Conservation (phyloP, 2,797 vertebrate species). For the Sebastes alutus region DNA sequence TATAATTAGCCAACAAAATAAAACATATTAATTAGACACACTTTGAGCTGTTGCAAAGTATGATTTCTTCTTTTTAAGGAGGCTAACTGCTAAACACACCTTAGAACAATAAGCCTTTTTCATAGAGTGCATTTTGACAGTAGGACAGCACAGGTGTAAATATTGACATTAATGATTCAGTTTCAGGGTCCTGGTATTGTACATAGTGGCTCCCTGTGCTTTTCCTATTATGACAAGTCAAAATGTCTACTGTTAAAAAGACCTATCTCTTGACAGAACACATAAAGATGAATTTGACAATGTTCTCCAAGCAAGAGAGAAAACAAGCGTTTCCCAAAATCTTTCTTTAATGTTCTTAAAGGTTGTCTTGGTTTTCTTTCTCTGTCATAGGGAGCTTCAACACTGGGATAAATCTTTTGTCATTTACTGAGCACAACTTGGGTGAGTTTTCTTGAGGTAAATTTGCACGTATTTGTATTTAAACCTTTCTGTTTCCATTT, state of each 20-base stretch:
- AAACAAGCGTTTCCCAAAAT: neutral
- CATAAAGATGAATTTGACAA: neutral
- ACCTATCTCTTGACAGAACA: neutral
- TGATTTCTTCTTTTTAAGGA: neutral
- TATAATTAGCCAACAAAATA: neutral
- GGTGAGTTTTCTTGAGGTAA: slow-evolving; percentile 63
- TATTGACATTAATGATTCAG: neutral
- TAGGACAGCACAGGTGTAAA: neutral
- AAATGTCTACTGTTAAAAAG: neutral
- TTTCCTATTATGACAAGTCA: neutral
- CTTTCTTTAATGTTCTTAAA: neutral
- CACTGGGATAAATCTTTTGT: slow-evolving; percentile 69
- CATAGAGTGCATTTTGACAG: neutral
- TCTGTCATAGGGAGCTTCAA: slow-evolving; percentile 71
- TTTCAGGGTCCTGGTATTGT: neutral
- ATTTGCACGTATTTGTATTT: slow-evolving; percentile 23
- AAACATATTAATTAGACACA: neutral
- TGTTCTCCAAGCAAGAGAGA: neutral
- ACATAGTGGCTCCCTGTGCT: neutral
- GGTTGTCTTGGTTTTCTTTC: slow-evolving; percentile 12
- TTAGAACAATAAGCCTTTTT: neutral
- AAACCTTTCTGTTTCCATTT: slow-evolving; percentile 27
- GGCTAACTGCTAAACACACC: neutral
- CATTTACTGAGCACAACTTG: slow-evolving; percentile 78
- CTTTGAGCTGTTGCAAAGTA: neutral